phyloP scores from a whole-genome alignment of 2,888 invertebrate species.

The Apamea monoglypha region DNA sequence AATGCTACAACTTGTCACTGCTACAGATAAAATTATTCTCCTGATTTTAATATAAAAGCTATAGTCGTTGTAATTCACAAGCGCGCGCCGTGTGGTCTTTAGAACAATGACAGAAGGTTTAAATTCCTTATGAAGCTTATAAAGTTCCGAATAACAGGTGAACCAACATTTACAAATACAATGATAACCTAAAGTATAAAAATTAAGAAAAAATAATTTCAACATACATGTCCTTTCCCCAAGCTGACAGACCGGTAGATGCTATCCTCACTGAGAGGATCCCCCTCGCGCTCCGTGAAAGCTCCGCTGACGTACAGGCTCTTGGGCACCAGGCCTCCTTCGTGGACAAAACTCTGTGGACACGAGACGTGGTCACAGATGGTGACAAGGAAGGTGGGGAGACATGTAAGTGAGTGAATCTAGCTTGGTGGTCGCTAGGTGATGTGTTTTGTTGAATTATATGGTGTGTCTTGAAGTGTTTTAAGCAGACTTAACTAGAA shows the following conservation, averaged over 20 bases:
- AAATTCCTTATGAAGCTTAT: too few relatives aligned
- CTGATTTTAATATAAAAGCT: too few relatives aligned
- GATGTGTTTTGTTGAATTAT: constrained; percentile 14
- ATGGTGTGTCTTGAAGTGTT: constrained; percentile 25
- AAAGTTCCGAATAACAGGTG: too few relatives aligned
- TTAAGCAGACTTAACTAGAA: constrained; percentile 6
- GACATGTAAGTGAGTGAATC: constrained; percentile 37
- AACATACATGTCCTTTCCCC: constrained; percentile 90
- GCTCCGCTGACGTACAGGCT: constrained; percentile 93
- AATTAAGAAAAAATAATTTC: not conserved
- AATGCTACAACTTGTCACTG: not conserved
- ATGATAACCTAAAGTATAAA: too few relatives aligned
- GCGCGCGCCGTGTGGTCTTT: not conserved
- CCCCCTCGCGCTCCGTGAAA: constrained; percentile 87
- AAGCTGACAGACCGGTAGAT: constrained; percentile 93
- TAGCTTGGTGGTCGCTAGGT: constrained; percentile 43
- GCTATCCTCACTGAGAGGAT: constrained; percentile 91
- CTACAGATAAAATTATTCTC: too few relatives aligned
- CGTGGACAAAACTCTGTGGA: constrained; percentile 94
- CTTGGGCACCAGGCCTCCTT: constrained; percentile 97
- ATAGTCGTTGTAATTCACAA: not conserved
- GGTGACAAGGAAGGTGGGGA: not conserved
- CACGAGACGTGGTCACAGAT: constrained; percentile 34
- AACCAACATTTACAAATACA: too few relatives aligned
- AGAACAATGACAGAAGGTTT: not conserved